phyloP scores from a whole-genome alignment of 2,797 vertebrate species.

The Mallotus villosus region DNA sequence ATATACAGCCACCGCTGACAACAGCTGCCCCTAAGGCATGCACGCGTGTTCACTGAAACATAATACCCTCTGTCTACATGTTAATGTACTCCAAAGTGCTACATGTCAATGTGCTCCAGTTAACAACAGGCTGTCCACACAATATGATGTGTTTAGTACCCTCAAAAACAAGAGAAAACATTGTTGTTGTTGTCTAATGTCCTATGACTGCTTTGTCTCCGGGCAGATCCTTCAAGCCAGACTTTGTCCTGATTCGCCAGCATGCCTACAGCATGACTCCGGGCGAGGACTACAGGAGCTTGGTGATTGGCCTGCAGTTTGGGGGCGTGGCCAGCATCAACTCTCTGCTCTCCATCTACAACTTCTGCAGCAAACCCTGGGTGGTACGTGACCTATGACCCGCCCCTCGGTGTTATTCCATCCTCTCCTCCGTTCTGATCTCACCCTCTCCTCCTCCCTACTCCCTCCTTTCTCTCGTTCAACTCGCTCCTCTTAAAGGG shows the following conservation, averaged over 20 bases:
- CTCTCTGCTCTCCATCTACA: conserved; percentile 95
- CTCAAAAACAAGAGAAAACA: background rate
- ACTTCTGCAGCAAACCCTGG: conserved; percentile 98
- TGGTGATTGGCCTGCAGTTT: conserved; percentile 92
- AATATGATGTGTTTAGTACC: background rate
- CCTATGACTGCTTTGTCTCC: conserved; percentile 17
- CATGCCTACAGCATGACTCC: conserved; percentile 94
- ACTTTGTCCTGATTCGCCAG: conserved; percentile 92
- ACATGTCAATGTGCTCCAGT: too few relatives aligned
- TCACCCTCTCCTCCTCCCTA: background rate
- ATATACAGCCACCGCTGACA: background rate
- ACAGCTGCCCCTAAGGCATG: background rate
- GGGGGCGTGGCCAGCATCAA: conserved; percentile 85
- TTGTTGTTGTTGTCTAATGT: background rate
- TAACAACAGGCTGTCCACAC: too few relatives aligned
- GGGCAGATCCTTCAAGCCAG: conserved; percentile 90
- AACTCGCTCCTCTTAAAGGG: background rate
- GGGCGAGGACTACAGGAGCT: conserved; percentile 90
- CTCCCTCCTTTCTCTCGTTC: background rate
- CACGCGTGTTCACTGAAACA: background rate
- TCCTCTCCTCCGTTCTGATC: background rate
- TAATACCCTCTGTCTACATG: background rate
- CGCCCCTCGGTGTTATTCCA: background rate
- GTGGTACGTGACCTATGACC: conserved; percentile 63
- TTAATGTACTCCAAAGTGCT: background rate